phyloP scores from a whole-genome alignment of 2,113 vertebrate species.

The Lycaon pictus region DNA sequence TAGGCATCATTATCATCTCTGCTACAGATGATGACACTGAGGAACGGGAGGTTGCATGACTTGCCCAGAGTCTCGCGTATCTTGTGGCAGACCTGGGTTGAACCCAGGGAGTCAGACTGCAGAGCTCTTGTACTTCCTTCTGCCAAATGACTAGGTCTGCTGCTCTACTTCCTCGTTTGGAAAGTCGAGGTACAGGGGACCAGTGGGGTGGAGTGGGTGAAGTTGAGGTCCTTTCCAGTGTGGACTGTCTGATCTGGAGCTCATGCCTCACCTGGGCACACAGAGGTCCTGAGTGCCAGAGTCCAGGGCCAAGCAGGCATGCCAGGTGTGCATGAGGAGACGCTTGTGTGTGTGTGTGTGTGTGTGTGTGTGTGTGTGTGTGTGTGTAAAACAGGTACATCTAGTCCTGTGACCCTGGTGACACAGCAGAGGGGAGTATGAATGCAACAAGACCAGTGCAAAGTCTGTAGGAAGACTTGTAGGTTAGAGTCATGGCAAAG shows the following conservation, averaged over 20 bases:
- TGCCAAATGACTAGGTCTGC: neutral
- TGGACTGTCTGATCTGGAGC: neutral
- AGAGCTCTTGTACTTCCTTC: neutral
- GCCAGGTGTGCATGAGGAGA: no score
- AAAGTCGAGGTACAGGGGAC: neutral
- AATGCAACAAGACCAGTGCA: neutral
- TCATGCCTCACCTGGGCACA: neutral
- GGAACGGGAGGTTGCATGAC: neutral
- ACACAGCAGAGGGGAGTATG: neutral
- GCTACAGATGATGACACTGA: neutral
- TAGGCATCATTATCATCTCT: neutral
- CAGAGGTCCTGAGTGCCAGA: neutral
- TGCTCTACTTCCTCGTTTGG: neutral
- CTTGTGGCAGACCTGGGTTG: neutral
- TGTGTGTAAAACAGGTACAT: neutral
- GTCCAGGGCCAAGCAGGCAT: neutral
- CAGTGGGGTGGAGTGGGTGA: fast-evolving
- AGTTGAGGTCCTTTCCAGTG: neutral
- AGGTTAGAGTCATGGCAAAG: neutral
- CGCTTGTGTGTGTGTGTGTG: neutral
- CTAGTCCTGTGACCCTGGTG: neutral
- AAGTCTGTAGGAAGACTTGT: neutral
- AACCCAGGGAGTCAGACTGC: neutral
- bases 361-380: neutral
- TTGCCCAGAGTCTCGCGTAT: neutral